Percentiles rank a stretch among this genome's conserved stretches.
phyloP scores from a whole-genome alignment of 2,888 invertebrate genomes.

The Diadegma fenestrale region DNA sequence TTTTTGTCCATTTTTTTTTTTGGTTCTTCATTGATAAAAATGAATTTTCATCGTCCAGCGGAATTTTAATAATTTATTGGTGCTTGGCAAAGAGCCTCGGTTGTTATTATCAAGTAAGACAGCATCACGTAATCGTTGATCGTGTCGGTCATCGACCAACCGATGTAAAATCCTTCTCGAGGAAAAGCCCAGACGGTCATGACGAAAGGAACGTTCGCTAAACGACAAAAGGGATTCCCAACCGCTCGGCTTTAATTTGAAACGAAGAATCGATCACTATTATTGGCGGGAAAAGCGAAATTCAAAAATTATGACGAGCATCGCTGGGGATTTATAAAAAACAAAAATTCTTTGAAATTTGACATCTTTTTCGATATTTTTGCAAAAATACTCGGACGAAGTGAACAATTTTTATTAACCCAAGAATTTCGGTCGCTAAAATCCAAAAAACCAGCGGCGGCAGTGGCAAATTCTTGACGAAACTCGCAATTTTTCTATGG shows the following conservation, averaged over 20 bases:
- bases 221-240: slow-evolving; percentile 72
- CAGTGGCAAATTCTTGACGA: slow-evolving; percentile 30
- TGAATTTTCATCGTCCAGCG: not conserved
- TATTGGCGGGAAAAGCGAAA: not conserved
- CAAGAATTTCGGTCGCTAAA: slow-evolving; percentile 69
- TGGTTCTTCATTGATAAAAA: not conserved
- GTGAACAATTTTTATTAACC: slow-evolving; percentile 66
- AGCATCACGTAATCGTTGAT: slow-evolving; percentile 78
- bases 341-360: not conserved
- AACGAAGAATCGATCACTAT: slow-evolving; percentile 18
- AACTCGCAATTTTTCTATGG: not conserved
- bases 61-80: slow-evolving; percentile 8
- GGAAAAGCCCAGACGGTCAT: slow-evolving; percentile 71
- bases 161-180: slow-evolving; percentile 72
- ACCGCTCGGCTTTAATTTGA: slow-evolving; percentile 64
- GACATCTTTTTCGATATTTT: slow-evolving; percentile 11
- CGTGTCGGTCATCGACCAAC: slow-evolving; percentile 72
- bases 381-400: not conserved
- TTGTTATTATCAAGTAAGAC: slow-evolving; percentile 73
- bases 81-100: slow-evolving; percentile 73
- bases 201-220: slow-evolving; percentile 74
- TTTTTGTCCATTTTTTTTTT: not conserved
- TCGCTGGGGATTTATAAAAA: not conserved
- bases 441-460: slow-evolving; percentile 71
- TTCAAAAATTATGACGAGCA: not conserved